Evolutionary conservation across 2,113 vertebrate species (phyloP), one percentile per base, ranked within the genome.

Genomic region (Bujurquina vittata): DNA sequence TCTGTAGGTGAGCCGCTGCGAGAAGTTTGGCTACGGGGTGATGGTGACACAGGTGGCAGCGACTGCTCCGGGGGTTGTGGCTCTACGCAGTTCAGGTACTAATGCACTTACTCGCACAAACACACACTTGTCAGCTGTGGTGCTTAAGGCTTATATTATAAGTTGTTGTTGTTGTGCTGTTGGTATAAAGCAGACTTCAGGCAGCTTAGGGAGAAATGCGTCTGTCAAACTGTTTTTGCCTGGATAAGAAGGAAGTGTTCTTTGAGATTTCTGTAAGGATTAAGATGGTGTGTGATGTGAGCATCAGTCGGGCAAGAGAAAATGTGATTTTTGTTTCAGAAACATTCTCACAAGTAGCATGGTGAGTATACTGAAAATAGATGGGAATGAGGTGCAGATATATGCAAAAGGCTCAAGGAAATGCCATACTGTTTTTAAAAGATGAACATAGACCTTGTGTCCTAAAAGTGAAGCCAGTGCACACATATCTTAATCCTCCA

Each of bases 11-110:
- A 96, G 94, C 90, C 96, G 96, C 55, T 97, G 95, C 92, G 97
- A 97, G 91, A 98, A 97, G 76, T 97, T 96, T 94, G 97, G 91
- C 56, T 97, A 96, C 4, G 96, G 95, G 56, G 95, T 97, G 84
- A 97, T 99, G 94, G 91, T 98, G 87, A 95, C 97, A 17, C 98
- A 98, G 91, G 92, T 99, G 69, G 97, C 98, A 62, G 94, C 97
- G 9, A 97, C 96, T 40, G 96, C 97, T 75, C 93, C 95, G 17
- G 98, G 97, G 22, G 95, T 95, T 75, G 81, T 90, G 81, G 97
- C 98, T 58, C 86, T 99, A 5, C 95, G 89, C 73, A 95, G 76
- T 90, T 98, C 98, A 94, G 98, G 98, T 98, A 95, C 84, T 23
- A n/a, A 75, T 75, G 33, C 63, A n/a, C 35, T 84, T 5, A 29